Evolutionary conservation across 2,113 vertebrate species (phyloP).

Genomic region (Melanostigma gelatinosum): DNA sequence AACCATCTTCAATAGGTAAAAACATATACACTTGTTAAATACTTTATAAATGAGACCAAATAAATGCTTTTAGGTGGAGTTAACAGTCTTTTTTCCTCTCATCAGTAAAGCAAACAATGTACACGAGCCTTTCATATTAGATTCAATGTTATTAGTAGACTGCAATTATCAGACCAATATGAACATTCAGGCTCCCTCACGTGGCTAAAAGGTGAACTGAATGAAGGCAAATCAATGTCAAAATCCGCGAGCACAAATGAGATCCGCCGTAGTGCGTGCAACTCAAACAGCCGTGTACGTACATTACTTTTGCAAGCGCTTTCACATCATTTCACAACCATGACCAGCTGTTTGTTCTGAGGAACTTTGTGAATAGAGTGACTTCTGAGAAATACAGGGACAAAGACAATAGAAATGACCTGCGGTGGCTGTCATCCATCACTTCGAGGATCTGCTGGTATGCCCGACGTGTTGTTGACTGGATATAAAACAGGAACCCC

Average conservation of each 20-base stretch:
- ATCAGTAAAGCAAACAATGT: neutral
- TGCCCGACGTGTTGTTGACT: constrained; percentile 94
- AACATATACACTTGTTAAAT: too few species aligned
- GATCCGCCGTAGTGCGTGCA: too few species aligned
- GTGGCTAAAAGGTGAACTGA: neutral
- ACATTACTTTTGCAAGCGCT: too few species aligned
- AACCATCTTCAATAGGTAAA: too few species aligned
- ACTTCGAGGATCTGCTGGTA: constrained; percentile 97
- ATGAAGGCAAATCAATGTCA: too few species aligned
- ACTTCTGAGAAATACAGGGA: neutral
- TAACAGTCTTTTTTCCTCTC: too few species aligned
- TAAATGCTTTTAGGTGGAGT: too few species aligned
- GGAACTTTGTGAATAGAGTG: neutral
- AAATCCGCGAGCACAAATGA: too few species aligned
- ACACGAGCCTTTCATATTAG: neutral
- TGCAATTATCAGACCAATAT: neutral
- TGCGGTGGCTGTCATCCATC: constrained; percentile 91
- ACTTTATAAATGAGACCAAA: too few species aligned
- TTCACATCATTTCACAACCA: neutral
- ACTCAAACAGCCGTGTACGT: too few species aligned
- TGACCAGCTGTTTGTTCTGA: neutral
- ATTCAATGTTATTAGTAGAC: neutral
- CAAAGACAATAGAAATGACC: constrained; percentile 80
- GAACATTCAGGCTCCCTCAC: neutral
- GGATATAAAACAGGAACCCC: constrained; percentile 94